phyloP scores from a whole-genome alignment of 2,113 vertebrate genomes.

The Podocnemis expansa region DNA sequence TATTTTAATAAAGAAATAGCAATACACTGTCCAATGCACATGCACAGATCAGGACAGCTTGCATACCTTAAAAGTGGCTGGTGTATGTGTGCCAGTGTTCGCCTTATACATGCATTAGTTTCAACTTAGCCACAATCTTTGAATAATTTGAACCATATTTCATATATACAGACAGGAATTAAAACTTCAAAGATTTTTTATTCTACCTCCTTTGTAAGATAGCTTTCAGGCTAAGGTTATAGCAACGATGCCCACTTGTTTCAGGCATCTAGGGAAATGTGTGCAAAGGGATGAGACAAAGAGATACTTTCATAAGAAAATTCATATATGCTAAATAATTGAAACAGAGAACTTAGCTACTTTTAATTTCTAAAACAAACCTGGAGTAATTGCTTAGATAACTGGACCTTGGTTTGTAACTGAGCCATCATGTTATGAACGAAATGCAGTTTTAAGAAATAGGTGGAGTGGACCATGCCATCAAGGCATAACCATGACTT shows the following conservation, averaged over 20 bases:
- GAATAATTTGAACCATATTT: not conserved
- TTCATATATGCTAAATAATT: not conserved
- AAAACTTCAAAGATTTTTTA: not conserved
- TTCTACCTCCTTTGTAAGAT: not conserved
- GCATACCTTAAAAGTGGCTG: not conserved
- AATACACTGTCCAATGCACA: accelerated
- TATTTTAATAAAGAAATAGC: not conserved
- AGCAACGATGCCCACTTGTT: not conserved
- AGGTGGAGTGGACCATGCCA: not conserved
- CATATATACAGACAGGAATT: not conserved
- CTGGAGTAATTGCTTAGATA: not conserved
- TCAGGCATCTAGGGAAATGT: not conserved
- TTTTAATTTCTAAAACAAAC: not conserved
- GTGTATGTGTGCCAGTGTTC: not conserved
- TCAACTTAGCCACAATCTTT: not conserved
- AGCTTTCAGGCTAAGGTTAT: not conserved
- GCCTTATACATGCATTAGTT: not conserved
- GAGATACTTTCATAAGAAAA: not conserved
- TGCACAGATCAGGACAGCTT: accelerated
- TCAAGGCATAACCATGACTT: not conserved
- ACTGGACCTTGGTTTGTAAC: not conserved
- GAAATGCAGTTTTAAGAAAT: not conserved
- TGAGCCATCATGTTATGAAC: not conserved
- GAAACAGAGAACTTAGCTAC: not conserved
- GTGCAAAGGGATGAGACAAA: not conserved